Evolutionary conservation across 2,797 vertebrate genomes (phyloP), one percentile per base, ranked within the genome.

Genomic region (Furcifer pardalis): DNA sequence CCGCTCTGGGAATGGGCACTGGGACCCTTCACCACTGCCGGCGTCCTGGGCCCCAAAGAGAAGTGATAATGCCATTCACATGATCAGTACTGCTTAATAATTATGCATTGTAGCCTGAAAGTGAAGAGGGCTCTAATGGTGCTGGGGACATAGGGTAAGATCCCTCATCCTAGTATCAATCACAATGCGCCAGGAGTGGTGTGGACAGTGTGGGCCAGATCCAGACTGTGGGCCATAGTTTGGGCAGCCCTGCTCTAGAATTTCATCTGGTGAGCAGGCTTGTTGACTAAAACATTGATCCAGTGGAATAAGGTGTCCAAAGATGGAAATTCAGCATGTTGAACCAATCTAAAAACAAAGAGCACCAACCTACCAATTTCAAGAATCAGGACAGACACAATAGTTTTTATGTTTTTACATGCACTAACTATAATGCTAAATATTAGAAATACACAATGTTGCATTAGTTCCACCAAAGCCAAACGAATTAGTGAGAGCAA

Each of bases 381-480:
- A 27, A 32, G 42, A 75, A 63, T 27, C 81, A 32, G 60, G 25
- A n/a, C 37, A 76, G 40, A 40, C 56, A 23, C 46, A 75, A 17
- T 49, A 4, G 44, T 23, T 0, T 1, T n/a, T 32, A 68, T 2
- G 7, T 46, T 82, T 84, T 75, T 23, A 10, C 9, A 60, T 42
- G 71, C 0, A 6, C 46, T 52, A 17, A 81, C 49, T 3, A 0
- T 0, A 84, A 40, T 83, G 35, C 83, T 84, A 93, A 83, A 94
- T 63, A 88, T 82, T 91, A 85, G 95, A 94, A 72, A 99, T 96
- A 95, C 98, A 99, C 87, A 99, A 93, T 0, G 97, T 97, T 37
- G 98, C 98, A 63, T 99, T 99, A 4, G 98, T 99, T 44, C 99
- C 98, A 0, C 99, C 99, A 82, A 99, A 99, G 42, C 99, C 98